Base-by-base conservation (phyloP, 2,888 invertebrate species). In the Azorinus chamasolen region DNA sequence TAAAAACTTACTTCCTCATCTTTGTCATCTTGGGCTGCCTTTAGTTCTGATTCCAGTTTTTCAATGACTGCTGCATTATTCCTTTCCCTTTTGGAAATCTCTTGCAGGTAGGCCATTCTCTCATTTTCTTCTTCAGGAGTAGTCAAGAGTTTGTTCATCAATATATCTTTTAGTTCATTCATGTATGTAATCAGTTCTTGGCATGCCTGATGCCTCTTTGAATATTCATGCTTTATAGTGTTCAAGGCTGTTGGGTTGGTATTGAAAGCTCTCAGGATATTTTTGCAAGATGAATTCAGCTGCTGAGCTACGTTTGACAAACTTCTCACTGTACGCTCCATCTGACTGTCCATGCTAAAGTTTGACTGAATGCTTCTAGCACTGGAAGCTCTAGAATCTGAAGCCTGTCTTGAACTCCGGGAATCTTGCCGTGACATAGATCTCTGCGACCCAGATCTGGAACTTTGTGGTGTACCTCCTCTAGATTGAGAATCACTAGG, bases 61-160 rank as follows among this genome's bases (percentile, higher is more conserved):
- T 89, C 88, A 71, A 93, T 93, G n/a, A 91, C 74, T 10, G 81
- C 87, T 50, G 89, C 89, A 79, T 92, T 92, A 37, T 90, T 87
- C 53, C 90, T 76, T 62, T 92, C 92, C 63, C 92, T 77, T 63
- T 90, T 85, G 4, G 90, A 84, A 25, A 93, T 87, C 63, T 93
- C 90, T 50, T 87, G 84, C 22, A 93, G 86, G 75, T 92, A 93
- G 24, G 86, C 86, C 74, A 88, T 87, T 59, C 90, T 87, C 68
- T 93, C 93, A 27, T 83, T 84, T 59, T 93, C 91, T 80, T 93
- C 93, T 41, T 90, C 86, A 5, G 93, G 93, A 2, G 92, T 93
- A 22, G 92, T 92, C 68, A 93, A 86, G 53, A 93, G 75, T 64
- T 90, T 90, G 37, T 86, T 85, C 86, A 91, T 84, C 24, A 93